Evolutionary conservation across 2,113 vertebrate genomes (phyloP), one percentile per base, ranked within the genome.

Genomic region (Actinemys pallida): DNA sequence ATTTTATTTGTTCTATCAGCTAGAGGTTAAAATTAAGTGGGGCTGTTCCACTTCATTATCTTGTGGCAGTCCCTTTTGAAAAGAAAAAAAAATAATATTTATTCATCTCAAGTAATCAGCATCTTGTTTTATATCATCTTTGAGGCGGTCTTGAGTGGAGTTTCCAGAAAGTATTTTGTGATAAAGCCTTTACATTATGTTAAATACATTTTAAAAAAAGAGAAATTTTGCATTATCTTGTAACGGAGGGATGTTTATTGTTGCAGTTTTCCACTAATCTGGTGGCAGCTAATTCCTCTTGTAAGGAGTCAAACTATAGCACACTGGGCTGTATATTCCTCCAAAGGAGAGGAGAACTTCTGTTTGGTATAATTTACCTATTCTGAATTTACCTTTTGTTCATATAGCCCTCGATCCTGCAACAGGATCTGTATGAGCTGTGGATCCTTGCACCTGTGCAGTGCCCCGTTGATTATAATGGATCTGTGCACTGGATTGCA

Each of bases 1-100:
- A 90, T 95, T 87, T 88, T 81, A 75, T 52, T 93, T 93, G 95
- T 95, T 94, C 89, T 96, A 92, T 87, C 81, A 90, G 92, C 86
- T 83, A 76, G 0, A 50, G 72, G 14, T 79, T 93, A 56, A 57
- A 45, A 92, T 50, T 42, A 94, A 95, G 90, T 56, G 45, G 19
- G 56, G 87, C 53, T 86, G 19, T 75, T 75, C 6, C 19, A 42
- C 39, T 76, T 76, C 72, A 96, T 94, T 92, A 87, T 78, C 83
- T 88, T 0, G 0, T 88, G 94, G 94, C 89, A 88, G 92, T 91
- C 90, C 87, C 25, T 39, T 57, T 81, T 57, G 81, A 83, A 84
- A 94, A 45, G 35, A 29, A 5, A 1, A 2, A 53, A 39, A 49
- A 35, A 29, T 39, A n/a, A 65, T 4, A 2, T 8, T 22, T 90